These are phyloP conservation scores for Lagria hirta DNA, from an alignment of 2,888 invertebrate genomes.

Conservation along the genomic window DNA sequence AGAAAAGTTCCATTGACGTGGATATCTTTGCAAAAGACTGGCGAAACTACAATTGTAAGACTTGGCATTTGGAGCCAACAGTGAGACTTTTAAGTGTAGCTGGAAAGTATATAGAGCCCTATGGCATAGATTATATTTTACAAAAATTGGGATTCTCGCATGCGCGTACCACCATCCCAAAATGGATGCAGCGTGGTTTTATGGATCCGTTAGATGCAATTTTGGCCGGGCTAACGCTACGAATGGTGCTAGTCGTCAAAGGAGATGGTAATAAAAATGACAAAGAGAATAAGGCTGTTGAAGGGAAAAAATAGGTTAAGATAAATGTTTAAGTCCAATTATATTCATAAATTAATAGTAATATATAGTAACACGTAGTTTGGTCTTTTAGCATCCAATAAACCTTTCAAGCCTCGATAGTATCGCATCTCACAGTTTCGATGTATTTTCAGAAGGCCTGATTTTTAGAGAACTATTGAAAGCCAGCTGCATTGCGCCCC, in stretches of 20 bases:
- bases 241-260: constrained; percentile 61
- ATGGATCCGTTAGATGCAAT: constrained; percentile 97
- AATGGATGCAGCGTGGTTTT: constrained; percentile 98
- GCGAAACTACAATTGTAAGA: constrained; percentile 88
- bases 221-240: constrained; percentile 74
- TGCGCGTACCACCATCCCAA: constrained; percentile 97
- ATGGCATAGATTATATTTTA: constrained; percentile 96
- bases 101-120: constrained; percentile 96
- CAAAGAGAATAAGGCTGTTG: constrained; percentile 36
- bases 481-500: no score
- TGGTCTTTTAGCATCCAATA: no score
- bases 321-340: constrained; percentile 12
- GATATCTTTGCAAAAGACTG: constrained; percentile 79
- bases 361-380: constrained; percentile 11
- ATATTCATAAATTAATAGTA: constrained; percentile 5
- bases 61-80: constrained; percentile 96
- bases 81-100: constrained; percentile 64
- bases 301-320: constrained; percentile 28
- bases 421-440: no score
- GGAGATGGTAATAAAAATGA: constrained; percentile 47
- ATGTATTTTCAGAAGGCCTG: no score
- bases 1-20: constrained; percentile 52
- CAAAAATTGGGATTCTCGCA: constrained; percentile 97
- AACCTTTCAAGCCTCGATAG: no score
- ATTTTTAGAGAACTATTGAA: no score